Evolutionary conservation across 2,113 vertebrate genomes (phyloP).

Genomic region (Anarrhichthys ocellatus): DNA sequence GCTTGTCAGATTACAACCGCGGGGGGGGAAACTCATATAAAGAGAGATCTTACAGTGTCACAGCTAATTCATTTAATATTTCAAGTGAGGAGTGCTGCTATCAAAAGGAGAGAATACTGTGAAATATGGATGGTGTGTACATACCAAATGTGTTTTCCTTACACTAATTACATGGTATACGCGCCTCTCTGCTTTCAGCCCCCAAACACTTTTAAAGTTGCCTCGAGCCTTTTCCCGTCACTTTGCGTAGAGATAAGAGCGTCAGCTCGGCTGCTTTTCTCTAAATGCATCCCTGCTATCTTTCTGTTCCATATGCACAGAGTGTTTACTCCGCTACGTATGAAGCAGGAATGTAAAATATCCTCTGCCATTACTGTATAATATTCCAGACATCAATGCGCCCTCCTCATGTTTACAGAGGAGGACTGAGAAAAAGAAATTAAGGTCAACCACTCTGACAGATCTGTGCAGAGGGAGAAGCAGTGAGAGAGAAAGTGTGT

Average conservation of each 20-base stretch:
- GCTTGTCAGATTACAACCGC: conserved; percentile 49
- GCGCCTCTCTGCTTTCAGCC: neutral
- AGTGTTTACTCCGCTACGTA: neutral
- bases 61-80: conserved; percentile 28
- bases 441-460: conserved; percentile 39
- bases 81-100: conserved; percentile 1
- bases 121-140: conserved; percentile 63
- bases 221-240: conserved; percentile 33
- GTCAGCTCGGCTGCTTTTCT: neutral
- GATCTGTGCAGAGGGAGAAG: neutral
- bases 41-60: conserved; percentile 36
- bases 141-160: conserved; percentile 49
- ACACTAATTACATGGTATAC: conserved; percentile 47
- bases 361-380: neutral
- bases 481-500: neutral
- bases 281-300: conserved; percentile 44
- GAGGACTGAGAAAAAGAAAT: conserved; percentile 14
- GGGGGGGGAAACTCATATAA: conserved; percentile 21
- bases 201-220: conserved; percentile 24
- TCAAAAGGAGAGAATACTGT: conserved; percentile 14
- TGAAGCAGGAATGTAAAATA: conserved; percentile 21
- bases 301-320: conserved; percentile 27
- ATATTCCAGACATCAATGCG: conserved; percentile 40
- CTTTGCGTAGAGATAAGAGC: conserved; percentile 39
- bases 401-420: conserved; percentile 1